Percentiles rank a stretch among this genome's conserved stretches.
These are phyloP conservation scores for Florisuga fusca DNA, from an alignment of 2,797 vertebrate genomes.

Conservation along the genomic window DNA sequence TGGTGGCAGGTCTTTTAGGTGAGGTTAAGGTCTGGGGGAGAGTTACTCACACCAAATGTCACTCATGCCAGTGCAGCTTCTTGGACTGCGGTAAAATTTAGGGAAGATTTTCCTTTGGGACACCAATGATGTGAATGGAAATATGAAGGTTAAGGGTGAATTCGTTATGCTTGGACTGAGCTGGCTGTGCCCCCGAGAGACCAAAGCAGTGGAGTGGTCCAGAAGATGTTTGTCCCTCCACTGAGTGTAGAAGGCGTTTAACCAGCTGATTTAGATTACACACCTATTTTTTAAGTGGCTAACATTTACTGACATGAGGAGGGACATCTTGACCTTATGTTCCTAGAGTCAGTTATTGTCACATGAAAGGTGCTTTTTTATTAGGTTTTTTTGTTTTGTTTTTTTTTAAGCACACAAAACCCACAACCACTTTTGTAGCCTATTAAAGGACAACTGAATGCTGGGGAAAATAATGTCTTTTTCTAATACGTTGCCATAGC, in stretches of 20 bases:
- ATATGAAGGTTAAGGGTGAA: background rate
- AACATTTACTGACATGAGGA: background rate
- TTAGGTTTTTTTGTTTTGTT: no score
- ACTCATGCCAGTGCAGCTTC: background rate
- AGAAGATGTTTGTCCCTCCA: background rate
- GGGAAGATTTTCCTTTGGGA: background rate
- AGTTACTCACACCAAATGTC: background rate
- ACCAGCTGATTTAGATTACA: background rate
- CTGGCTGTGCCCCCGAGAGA: background rate
- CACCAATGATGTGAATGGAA: background rate
- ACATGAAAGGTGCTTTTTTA: background rate
- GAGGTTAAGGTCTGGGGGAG: background rate
- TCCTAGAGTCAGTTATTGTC: background rate
- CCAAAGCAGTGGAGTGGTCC: background rate
- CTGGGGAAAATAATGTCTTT: background rate
- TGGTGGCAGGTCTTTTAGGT: background rate
- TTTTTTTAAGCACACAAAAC: background rate
- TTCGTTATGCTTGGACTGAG: background rate
- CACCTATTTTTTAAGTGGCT: background rate
- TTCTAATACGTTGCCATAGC: background rate
- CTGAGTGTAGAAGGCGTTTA: background rate
- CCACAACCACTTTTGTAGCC: background rate
- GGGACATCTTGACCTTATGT: background rate
- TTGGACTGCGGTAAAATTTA: background rate
- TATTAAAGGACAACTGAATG: background rate